phyloP scores from a whole-genome alignment of 2,888 invertebrate species.

The Penaeus monodon region DNA sequence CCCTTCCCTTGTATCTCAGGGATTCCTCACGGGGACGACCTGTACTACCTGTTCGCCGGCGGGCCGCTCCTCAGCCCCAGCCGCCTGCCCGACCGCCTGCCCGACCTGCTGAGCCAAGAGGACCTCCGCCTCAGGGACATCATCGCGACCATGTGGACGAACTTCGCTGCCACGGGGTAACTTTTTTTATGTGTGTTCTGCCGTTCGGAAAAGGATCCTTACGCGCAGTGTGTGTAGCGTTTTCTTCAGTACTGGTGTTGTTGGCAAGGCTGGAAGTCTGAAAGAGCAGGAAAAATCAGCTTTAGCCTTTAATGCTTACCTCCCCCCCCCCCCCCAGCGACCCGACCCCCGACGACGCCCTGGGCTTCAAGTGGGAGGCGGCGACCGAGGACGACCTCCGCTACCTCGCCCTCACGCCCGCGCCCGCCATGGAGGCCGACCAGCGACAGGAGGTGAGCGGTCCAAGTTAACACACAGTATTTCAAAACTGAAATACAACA shows the following conservation, averaged over 20 bases:
- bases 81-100: neutral
- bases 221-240: no score
- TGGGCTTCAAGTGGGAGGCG: constrained; percentile 44
- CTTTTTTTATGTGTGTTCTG: neutral
- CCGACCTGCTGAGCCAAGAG: constrained; percentile 16
- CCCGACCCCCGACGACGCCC: constrained; percentile 37
- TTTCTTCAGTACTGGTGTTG: neutral
- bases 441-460: neutral
- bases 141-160: constrained; percentile 29
- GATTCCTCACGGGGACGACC: constrained; percentile 10
- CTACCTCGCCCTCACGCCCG: constrained; percentile 30
- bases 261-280: no score
- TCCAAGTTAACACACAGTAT: neutral
- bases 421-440: constrained; percentile 25
- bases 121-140: constrained; percentile 37
- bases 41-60: constrained; percentile 13
- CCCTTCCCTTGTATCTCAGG: neutral
- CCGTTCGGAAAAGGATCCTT: no score
- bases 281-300: no score
- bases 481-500: neutral
- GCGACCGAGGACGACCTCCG: constrained; percentile 13
- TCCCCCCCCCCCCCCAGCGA: constrained; percentile 7
- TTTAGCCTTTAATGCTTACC: no score
- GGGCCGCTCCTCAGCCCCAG: neutral
- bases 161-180: constrained; percentile 49